A percentile compares a stretch with the other conserved stretches of the same genome.
These are phyloP conservation scores for Rhynchonycteris naso DNA, from an alignment of 2,797 vertebrate species.

Conservation along the genomic window DNA sequence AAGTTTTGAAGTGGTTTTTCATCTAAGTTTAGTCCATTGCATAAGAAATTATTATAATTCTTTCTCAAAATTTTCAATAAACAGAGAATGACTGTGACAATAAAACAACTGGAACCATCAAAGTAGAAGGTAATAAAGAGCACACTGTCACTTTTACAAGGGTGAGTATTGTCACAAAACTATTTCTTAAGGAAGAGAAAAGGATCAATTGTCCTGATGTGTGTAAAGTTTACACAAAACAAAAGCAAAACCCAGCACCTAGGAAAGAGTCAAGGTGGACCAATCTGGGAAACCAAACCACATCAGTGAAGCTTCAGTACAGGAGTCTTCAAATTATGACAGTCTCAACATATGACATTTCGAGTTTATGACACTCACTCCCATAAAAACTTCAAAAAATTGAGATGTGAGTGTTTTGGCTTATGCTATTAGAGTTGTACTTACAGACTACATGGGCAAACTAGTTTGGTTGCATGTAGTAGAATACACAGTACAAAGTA, in stretches of 20 bases:
- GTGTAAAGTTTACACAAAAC: neutral
- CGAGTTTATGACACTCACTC: too few relatives aligned
- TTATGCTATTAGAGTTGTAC: too few relatives aligned
- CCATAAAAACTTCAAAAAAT: too few relatives aligned
- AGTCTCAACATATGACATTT: too few relatives aligned
- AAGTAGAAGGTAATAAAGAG: neutral
- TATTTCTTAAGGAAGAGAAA: neutral
- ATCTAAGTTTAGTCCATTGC: constrained; percentile 2
- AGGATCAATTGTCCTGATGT: neutral
- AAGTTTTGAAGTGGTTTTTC: neutral
- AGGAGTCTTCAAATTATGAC: too few relatives aligned
- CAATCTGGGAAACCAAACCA: neutral
- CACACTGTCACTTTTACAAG: neutral
- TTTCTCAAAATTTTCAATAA: neutral
- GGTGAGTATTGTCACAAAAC: neutral
- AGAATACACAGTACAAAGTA: too few relatives aligned
- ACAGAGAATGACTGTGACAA: neutral
- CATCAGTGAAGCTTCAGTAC: neutral
- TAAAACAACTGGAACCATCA: neutral
- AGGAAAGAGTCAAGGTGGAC: neutral
- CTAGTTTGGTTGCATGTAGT: too few relatives aligned
- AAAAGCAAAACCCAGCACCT: neutral
- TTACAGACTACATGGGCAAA: too few relatives aligned
- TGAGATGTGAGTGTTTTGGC: too few relatives aligned
- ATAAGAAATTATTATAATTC: neutral